Percentiles rank a stretch among this genome's conserved stretches.
Conservation (phyloP, 2,113 vertebrate genomes). For the Apaloderma vittatum region DNA sequence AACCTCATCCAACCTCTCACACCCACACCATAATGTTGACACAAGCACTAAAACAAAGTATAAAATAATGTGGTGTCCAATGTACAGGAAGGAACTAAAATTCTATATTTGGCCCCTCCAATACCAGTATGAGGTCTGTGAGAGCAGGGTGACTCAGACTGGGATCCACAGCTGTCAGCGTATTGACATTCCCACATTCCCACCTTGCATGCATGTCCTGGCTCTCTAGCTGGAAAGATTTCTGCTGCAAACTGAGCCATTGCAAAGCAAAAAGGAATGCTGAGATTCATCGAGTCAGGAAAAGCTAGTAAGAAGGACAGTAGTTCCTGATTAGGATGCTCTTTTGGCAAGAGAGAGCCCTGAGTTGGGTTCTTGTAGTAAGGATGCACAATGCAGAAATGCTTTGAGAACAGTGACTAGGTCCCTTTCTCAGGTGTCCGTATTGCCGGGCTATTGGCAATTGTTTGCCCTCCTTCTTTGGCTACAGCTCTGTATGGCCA, state of each 20-base stretch:
- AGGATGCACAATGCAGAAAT: not conserved
- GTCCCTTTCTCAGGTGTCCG: not conserved
- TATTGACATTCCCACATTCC: not conserved
- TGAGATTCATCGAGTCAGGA: not conserved
- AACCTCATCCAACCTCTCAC: too few relatives aligned
- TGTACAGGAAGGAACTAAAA: not conserved
- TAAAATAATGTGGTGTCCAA: not conserved
- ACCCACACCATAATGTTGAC: not conserved
- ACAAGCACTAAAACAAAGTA: not conserved
- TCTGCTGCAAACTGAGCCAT: not conserved
- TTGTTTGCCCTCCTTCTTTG: not conserved
- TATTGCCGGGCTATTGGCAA: not conserved
- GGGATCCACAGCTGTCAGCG: not conserved
- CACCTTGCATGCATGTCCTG: fast-evolving
- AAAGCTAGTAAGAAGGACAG: not conserved
- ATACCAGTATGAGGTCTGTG: not conserved
- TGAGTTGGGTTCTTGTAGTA: not conserved
- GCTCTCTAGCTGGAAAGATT: not conserved
- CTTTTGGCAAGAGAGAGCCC: not conserved
- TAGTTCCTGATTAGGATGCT: not conserved
- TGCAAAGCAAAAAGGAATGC: not conserved
- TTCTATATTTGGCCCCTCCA: not conserved
- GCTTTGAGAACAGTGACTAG: not conserved
- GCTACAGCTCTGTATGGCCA: not conserved
- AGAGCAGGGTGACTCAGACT: not conserved